A percentile compares a stretch with the other conserved stretches of the same genome.
Evolutionary conservation across 2,797 vertebrate genomes (phyloP).

Genomic region (Vultur gryphus): DNA sequence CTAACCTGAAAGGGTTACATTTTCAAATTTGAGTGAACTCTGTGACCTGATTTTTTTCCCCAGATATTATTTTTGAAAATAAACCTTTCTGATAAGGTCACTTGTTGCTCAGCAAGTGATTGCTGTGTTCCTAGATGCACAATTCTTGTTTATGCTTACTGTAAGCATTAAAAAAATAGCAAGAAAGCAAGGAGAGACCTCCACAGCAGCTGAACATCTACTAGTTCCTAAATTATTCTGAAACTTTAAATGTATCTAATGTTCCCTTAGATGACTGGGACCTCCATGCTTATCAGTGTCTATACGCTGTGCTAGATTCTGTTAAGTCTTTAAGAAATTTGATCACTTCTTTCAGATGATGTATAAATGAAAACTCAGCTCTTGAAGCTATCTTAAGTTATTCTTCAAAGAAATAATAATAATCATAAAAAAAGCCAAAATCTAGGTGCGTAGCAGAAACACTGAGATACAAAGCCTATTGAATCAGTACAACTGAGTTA

Average conservation of each 20-base stretch:
- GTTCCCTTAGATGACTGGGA: not conserved
- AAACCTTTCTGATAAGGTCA: not conserved
- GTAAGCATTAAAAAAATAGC: not conserved
- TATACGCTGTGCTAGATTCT: not conserved
- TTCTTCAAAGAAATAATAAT: not conserved
- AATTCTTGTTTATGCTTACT: not conserved
- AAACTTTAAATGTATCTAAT: not conserved
- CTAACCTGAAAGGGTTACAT: not conserved
- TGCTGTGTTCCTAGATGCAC: not conserved
- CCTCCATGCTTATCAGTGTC: not conserved
- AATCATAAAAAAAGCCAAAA: not conserved
- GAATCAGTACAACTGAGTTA: not conserved
- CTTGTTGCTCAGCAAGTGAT: not conserved
- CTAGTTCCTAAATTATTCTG: not conserved
- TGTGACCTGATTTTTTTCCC: not conserved
- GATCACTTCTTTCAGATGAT: not conserved
- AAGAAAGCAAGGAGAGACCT: not conserved
- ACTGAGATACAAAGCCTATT: not conserved
- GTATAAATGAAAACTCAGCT: not conserved
- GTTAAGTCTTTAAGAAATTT: not conserved
- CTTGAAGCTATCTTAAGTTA: not conserved
- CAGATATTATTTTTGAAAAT: not conserved
- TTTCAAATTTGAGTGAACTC: not conserved
- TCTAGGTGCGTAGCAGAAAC: fast-evolving
- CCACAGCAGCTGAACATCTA: not conserved